phyloP scores from a whole-genome alignment of 2,797 vertebrate genomes.

The Cynopterus sphinx region DNA sequence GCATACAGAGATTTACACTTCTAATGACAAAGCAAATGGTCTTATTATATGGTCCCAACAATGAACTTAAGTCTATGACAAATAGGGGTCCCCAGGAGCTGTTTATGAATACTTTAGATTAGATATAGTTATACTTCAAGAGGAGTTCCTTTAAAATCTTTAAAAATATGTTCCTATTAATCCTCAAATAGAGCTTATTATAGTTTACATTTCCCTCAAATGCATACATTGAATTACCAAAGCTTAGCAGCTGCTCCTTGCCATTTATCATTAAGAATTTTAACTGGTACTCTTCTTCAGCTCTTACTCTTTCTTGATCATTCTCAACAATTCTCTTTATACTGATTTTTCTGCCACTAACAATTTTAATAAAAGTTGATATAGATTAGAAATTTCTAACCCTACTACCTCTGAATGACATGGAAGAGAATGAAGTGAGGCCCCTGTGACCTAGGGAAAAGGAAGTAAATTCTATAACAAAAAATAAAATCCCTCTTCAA shows the following conservation, averaged over 20 bases:
- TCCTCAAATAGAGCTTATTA: slow-evolving; percentile 82
- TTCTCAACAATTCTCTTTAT: slow-evolving; percentile 93
- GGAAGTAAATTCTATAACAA: slow-evolving; percentile 87
- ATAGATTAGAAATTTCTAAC: slow-evolving; percentile 93
- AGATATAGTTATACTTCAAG: slow-evolving; percentile 85
- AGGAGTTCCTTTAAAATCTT: slow-evolving; percentile 84
- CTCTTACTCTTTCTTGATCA: slow-evolving; percentile 91
- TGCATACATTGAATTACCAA: slow-evolving; percentile 89
- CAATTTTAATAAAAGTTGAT: slow-evolving; percentile 93
- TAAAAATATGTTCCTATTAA: slow-evolving; percentile 85
- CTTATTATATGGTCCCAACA: not conserved
- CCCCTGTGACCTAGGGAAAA: slow-evolving; percentile 89
- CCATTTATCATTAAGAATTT: slow-evolving; percentile 94
- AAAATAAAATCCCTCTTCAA: not conserved
- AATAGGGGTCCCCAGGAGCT: slow-evolving; percentile 35
- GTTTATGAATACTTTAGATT: slow-evolving; percentile 82
- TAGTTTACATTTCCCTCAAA: slow-evolving; percentile 85
- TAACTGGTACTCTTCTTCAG: slow-evolving; percentile 92
- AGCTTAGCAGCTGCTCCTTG: slow-evolving; percentile 94
- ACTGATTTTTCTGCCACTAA: slow-evolving; percentile 93
- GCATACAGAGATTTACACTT: slow-evolving; percentile 86
- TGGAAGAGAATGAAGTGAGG: slow-evolving; percentile 89
- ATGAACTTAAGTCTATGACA: not conserved
- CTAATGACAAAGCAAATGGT: slow-evolving; percentile 81
- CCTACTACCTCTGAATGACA: slow-evolving; percentile 87